phyloP scores from a whole-genome alignment of 1,140 invertebrate genomes.

The Dendrolimus punctatus region DNA sequence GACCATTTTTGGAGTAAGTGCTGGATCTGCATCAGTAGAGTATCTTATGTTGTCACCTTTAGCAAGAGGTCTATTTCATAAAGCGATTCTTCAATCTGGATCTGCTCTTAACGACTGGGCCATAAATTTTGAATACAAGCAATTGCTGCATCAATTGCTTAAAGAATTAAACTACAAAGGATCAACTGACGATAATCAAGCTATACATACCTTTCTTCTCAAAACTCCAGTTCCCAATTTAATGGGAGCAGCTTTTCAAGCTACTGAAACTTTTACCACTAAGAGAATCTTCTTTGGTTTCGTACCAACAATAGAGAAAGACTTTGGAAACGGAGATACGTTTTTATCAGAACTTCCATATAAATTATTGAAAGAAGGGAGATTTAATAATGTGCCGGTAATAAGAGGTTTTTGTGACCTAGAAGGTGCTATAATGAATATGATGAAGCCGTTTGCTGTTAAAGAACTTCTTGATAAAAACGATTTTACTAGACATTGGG shows the following conservation, averaged over 20 bases:
- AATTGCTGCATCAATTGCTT: constrained; percentile 12
- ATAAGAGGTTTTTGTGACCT: constrained; percentile 66
- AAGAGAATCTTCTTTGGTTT: constrained; percentile 30
- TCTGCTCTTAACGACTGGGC: constrained; percentile 39
- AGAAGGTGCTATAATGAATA: constrained; percentile 46
- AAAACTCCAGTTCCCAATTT: constrained; percentile 10
- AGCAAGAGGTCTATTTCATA: constrained; percentile 32
- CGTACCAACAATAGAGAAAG: constrained; percentile 53
- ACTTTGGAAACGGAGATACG: constrained; percentile 44
- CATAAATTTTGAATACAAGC: constrained; percentile 23
- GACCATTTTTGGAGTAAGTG: constrained; percentile 67
- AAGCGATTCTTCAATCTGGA: constrained; percentile 35
- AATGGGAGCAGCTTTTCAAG: constrained; percentile 11
- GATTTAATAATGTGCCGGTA: constrained; percentile 61
- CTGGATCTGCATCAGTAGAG: constrained; percentile 57
- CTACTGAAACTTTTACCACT: constrained; percentile 6
- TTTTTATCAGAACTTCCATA: constrained; percentile 72
- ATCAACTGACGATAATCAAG: constrained; percentile 12
- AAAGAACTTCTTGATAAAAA: constrained; percentile 21
- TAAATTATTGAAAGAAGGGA: constrained; percentile 61
- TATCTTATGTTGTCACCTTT: constrained; percentile 46
- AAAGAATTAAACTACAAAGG: constrained; percentile 20
- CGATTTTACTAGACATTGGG: constrained; percentile 25
- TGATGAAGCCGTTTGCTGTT: constrained; percentile 14
- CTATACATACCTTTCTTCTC: constrained; percentile 23